Conservation (phyloP, 2,113 vertebrate species). For the Ptilorrhoa leucosticta region DNA sequence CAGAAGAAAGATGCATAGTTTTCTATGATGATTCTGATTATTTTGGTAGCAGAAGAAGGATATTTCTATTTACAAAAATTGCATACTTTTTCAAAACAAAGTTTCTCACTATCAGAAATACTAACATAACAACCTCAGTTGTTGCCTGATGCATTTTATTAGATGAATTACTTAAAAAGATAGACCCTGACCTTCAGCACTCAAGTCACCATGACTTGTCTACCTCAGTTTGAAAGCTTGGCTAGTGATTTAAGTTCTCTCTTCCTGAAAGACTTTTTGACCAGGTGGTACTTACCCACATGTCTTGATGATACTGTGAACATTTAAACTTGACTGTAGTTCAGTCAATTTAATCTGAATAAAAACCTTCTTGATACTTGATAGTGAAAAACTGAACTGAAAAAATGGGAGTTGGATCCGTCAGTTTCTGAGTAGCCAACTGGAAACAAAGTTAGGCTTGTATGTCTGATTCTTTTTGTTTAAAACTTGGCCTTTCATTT, state of each 20-base stretch:
- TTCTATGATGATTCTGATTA: conserved; percentile 36
- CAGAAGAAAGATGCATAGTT: not conserved
- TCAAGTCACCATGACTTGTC: not conserved
- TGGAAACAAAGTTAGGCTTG: not conserved
- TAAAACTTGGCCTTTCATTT: not conserved
- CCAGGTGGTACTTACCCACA: not conserved
- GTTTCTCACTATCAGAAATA: not conserved
- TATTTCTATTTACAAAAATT: conserved; percentile 16
- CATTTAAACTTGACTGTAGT: not conserved
- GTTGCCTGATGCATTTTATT: not conserved
- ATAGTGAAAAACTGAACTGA: not conserved
- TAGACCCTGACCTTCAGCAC: not conserved
- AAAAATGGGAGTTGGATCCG: not conserved
- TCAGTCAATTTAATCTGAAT: not conserved
- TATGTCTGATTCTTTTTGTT: not conserved
- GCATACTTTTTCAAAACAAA: conserved; percentile 11
- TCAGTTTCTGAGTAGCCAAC: not conserved
- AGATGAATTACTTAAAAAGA: not conserved
- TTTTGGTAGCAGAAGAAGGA: conserved; percentile 47
- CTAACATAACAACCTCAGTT: not conserved
- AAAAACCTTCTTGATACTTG: not conserved
- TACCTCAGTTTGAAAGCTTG: conserved; percentile 62
- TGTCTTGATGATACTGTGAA: not conserved
- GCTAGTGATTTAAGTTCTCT: not conserved
- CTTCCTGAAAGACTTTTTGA: not conserved